Conservation (phyloP, 1,140 invertebrate species). For the Brachionus angularis region DNA sequence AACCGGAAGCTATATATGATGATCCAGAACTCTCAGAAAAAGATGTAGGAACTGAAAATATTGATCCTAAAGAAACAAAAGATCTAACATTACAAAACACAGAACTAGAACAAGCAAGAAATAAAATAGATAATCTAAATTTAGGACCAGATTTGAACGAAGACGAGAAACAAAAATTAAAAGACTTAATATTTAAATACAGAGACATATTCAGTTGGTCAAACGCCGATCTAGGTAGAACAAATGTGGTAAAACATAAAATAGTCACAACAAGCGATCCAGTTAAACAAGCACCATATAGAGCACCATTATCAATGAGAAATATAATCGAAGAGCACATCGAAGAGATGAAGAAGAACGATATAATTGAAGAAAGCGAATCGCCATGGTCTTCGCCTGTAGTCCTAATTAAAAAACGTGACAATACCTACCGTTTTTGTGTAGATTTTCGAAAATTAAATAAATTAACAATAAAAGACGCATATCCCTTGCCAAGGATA, state of each 20-base stretch:
- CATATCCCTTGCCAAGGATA: constrained; percentile 12
- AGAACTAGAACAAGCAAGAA: not conserved
- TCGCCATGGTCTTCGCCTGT: constrained; percentile 4
- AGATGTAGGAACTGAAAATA: no score
- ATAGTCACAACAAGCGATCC: not conserved
- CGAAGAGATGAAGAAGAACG: constrained; percentile 26
- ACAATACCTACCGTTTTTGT: constrained; percentile 1
- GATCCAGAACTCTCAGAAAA: no score
- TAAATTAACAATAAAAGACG: constrained; percentile 9
- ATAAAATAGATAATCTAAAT: not conserved
- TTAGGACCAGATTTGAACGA: not conserved
- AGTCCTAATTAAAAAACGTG: constrained; percentile 24
- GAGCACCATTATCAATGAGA: not conserved
- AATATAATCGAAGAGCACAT: not conserved
- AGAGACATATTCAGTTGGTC: not conserved
- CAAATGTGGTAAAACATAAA: not conserved
- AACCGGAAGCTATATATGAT: no score
- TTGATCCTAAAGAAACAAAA: no score
- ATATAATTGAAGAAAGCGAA: constrained; percentile 45
- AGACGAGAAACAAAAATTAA: not conserved
- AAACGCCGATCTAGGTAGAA: not conserved
- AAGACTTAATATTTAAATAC: not conserved
- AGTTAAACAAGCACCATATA: not conserved
- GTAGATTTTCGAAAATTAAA: constrained; percentile 37
- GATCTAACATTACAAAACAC: no score